Base-by-base conservation (phyloP, 2,797 vertebrate genomes). In the Centropyge bicolor region DNA sequence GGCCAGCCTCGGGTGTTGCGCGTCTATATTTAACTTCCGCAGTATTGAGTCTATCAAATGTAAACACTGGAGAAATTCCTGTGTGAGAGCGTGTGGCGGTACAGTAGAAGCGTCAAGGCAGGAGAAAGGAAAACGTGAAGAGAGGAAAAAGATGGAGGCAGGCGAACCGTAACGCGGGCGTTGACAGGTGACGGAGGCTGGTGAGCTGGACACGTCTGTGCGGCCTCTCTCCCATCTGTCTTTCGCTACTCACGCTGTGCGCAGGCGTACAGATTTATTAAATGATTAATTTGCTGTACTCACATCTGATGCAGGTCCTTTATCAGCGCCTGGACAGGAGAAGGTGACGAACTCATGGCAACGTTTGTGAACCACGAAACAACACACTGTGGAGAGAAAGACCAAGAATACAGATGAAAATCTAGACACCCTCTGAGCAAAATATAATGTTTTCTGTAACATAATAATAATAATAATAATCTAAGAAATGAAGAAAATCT, bases 281-380 rank as follows among this genome's bases (percentile, higher is more conserved):
- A 52, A 38, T 1, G 5, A 61, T 38, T 6, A 0, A 36, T 61
- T 40, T 27, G 35, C 83, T 77, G 52, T 96, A 98, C 97, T 98
- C 88, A 98, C 98, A 19, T 99, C 97, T 20, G 98, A 99, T 36
- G 96, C 97, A 0, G 97, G 98, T 62, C 97, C 98, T 87, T 97
- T 98, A 86, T 99, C 98, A 1, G 98, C 97, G 0, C 98, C 98
- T 0, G 98, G 98, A 92, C 98, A 99, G 91, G 96, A 96, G 94
- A 99, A 99, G 8, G 98, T 98, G 87, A 99, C 98, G 16, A 99
- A 99, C 80, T 99, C 97, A 97, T 99, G 98, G 95, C 98, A 99
- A 49, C 97, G 94, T 84, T 99, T 99, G 95, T 99, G 98, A 70
- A 99, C 98, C 20, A 99, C 98, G 14, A 99, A 99, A 94, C 97